Conservation (phyloP, 2,797 vertebrate genomes). For the Semaprochilodus insignis region DNA sequence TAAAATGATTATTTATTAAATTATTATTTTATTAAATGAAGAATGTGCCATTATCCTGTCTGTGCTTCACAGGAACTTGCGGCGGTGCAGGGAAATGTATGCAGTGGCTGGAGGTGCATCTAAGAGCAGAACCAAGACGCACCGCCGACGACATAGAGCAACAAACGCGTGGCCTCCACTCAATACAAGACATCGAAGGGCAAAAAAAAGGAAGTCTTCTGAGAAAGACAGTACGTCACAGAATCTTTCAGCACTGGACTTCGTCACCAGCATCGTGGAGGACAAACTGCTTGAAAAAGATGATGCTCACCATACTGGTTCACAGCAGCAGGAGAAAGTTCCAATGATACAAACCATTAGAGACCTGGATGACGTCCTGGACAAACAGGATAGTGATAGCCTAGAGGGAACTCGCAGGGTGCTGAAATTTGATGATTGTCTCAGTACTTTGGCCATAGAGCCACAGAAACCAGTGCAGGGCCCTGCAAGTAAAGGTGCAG, state of each 20-base stretch:
- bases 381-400: background rate
- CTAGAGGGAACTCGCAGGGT: slow-evolving; percentile 38
- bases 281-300: background rate
- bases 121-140: slow-evolving; percentile 9
- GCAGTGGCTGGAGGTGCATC: background rate
- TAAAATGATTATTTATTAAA: too few species aligned
- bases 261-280: background rate
- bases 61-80: slow-evolving; percentile 40
- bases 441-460: background rate
- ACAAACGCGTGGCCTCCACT: background rate
- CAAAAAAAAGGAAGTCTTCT: slow-evolving; percentile 1
- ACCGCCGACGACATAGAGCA: background rate
- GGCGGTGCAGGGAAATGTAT: slow-evolving; percentile 29
- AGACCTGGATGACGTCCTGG: background rate
- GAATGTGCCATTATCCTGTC: background rate
- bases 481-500: background rate
- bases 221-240: background rate
- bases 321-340: background rate
- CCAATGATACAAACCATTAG: background rate
- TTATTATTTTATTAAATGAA: background rate
- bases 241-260: slow-evolving; percentile 6
- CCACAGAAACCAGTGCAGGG: background rate
- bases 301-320: background rate
- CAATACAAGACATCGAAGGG: background rate
- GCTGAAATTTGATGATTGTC: slow-evolving; percentile 46